These are phyloP conservation scores for Chelidonichthys spinosus DNA, from an alignment of 2,797 vertebrate species.

Conservation along the genomic window DNA sequence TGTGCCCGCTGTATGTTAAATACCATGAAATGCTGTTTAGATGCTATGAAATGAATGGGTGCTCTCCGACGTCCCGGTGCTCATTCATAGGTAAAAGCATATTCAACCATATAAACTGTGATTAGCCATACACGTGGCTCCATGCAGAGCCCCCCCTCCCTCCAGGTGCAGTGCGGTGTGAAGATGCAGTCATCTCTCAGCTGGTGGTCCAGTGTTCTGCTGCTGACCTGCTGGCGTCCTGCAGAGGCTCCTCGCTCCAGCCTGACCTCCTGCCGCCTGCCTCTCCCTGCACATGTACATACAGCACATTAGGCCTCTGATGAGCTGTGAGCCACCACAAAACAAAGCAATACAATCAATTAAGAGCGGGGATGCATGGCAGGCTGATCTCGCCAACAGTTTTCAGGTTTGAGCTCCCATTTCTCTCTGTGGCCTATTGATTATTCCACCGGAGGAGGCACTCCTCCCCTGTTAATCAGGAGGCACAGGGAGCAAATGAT, in stretches of 20 bases:
- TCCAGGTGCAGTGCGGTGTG: not conserved
- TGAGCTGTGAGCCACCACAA: constrained; percentile 58
- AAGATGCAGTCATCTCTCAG: constrained; percentile 25
- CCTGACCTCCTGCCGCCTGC: constrained; percentile 31
- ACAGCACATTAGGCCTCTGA: constrained; percentile 51
- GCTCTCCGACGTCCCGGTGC: not conserved
- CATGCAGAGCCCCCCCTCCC: not conserved
- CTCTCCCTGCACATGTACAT: constrained; percentile 32
- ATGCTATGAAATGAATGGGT: not conserved
- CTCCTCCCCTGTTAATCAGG: constrained; percentile 32
- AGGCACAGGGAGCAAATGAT: not conserved
- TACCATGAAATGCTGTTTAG: too few relatives aligned
- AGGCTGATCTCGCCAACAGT: constrained; percentile 27
- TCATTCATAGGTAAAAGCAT: not conserved
- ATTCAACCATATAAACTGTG: not conserved
- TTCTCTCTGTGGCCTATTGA: constrained; percentile 47
- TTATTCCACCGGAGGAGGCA: constrained; percentile 23
- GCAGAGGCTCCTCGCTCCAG: constrained; percentile 22
- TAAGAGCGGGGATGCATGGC: constrained; percentile 50
- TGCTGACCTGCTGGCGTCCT: constrained; percentile 35
- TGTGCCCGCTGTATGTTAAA: too few relatives aligned
- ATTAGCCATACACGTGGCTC: not conserved
- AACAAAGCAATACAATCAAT: constrained; percentile 71
- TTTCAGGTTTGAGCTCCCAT: constrained; percentile 35
- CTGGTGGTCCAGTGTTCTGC: not conserved